Evolutionary conservation across 1,140 invertebrate species (phyloP), one percentile per base, ranked within the genome.

Genomic region (Telenomus remus): DNA sequence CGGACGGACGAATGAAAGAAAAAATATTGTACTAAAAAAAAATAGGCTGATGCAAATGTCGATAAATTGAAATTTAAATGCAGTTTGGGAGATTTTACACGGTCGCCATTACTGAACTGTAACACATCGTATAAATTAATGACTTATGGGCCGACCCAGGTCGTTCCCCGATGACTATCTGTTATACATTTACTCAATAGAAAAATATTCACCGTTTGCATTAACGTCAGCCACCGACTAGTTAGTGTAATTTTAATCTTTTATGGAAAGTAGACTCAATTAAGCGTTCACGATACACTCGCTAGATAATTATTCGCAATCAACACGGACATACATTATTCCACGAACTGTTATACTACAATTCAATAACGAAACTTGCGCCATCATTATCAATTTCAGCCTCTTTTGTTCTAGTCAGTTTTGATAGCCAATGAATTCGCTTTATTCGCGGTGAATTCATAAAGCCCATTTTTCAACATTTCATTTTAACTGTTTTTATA

Each of bases 191-290:
- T 66, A 66, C 47, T 0, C 11, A 13, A 66, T 68, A 51, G 37
- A 66, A 68, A 51, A 68, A 57, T 51, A 0, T 27, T 48, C 33
- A 4, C 54, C 57, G 51, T 68, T 68, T 57, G 16, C 42, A 37
- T 2, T 5, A 64, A 42, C 64, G 46, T 37, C 54, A 43, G 7
- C 47, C 42, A 11, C 54, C 44, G 57, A 57, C 64, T 51, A 68
- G 64, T 51, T 57, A 53, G 35, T 11, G 37, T 68, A 57, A 57
- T 68, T 68, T 57, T 68, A 57, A 68, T 59, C 47, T 53, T 68
- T 59, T 51, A 57, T 53, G 64, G 46, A 68, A 68, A 68, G 48
- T 54, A 27, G 46, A 7, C 43, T 66, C 63, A 50, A 66, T 66
- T 56, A 66, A 39, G 15, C 43, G 53, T 50, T 66, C 50, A 66